Conservation (phyloP, 2,113 vertebrate genomes). For the Aptenodytes forsteri region DNA sequence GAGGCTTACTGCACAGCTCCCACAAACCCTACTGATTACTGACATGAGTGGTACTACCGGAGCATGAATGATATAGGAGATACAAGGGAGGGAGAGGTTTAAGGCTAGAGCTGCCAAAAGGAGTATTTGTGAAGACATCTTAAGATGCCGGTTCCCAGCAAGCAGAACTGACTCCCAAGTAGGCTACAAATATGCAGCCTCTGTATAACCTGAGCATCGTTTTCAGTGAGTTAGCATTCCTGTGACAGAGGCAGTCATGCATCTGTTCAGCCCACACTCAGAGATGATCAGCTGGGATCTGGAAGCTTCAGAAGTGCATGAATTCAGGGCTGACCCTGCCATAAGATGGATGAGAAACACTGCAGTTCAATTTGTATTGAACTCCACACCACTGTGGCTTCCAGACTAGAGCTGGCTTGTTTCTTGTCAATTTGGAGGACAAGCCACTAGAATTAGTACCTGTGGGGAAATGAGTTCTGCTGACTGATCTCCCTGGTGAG, state of each 20-base stretch:
- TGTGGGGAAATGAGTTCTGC: not conserved
- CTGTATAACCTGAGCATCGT: not conserved
- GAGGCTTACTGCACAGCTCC: not conserved
- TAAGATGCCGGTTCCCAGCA: not conserved
- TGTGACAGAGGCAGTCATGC: not conserved
- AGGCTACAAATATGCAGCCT: not conserved
- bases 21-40: not conserved
- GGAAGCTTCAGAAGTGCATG: not conserved
- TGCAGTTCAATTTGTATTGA: not conserved
- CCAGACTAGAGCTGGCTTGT: not conserved
- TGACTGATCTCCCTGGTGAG: not conserved
- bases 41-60: not conserved
- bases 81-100: not conserved
- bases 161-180: not conserved
- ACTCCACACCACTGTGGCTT: not conserved
- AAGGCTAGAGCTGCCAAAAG: not conserved
- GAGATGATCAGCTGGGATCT: not conserved
- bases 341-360: not conserved
- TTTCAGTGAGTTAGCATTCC: not conserved
- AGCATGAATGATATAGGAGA: not conserved
- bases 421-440: not conserved
- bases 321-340: not conserved
- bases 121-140: not conserved
- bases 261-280: fast-evolving
- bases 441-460: not conserved